Conservation (phyloP, 2,888 invertebrate genomes). For the Hypolimnas misippus region DNA sequence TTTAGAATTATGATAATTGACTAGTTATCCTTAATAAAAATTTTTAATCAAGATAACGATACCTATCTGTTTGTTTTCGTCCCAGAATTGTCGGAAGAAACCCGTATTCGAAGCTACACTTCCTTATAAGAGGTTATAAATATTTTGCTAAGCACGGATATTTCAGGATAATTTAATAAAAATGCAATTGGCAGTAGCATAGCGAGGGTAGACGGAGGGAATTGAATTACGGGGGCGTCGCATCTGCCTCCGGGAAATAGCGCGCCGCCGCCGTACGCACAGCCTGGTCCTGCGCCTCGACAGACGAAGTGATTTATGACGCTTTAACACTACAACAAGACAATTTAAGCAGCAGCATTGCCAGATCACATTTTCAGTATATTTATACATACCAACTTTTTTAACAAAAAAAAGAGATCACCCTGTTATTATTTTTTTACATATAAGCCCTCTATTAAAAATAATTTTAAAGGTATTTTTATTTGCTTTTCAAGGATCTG, state of each 20-base stretch:
- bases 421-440: too few relatives aligned
- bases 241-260: conserved; percentile 44
- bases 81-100: neutral
- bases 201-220: conserved; percentile 40
- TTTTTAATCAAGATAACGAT: too few relatives aligned
- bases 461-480: too few relatives aligned
- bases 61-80: neutral
- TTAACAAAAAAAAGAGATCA: too few relatives aligned
- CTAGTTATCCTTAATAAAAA: too few relatives aligned
- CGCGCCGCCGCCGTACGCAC: conserved; percentile 35
- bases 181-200: conserved; percentile 40
- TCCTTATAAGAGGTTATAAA: conserved; percentile 13
- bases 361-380: too few relatives aligned
- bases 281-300: conserved; percentile 14
- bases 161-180: conserved; percentile 39
- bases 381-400: too few relatives aligned
- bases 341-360: neutral
- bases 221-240: conserved; percentile 44
- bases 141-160: conserved; percentile 33
- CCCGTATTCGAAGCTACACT: neutral
- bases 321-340: neutral
- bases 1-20: too few relatives aligned
- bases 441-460: too few relatives aligned
- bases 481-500: too few relatives aligned
- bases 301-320: conserved; percentile 17